Evolutionary conservation across 2,888 invertebrate species (phyloP).

Genomic region (Polyploca ridens): DNA sequence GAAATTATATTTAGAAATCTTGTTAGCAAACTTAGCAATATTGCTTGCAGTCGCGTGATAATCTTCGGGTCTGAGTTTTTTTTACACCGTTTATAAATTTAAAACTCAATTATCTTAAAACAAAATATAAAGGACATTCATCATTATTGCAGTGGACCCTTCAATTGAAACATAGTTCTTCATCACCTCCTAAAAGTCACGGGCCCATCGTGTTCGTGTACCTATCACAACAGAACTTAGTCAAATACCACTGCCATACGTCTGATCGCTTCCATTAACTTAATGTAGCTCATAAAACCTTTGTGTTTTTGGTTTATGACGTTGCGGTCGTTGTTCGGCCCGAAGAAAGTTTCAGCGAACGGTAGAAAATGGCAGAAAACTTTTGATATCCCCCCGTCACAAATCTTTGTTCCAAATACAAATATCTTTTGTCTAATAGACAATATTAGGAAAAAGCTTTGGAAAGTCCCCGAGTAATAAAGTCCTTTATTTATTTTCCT

Average conservation of each 20-base stretch:
- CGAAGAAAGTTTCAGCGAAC: conserved; percentile 44
- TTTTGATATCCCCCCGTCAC: conserved; percentile 55
- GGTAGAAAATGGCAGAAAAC: conserved; percentile 50
- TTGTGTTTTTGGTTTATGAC: conserved; percentile 75
- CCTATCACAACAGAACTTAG: conserved; percentile 49
- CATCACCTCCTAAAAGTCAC: no score
- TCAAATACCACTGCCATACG: conserved; percentile 57
- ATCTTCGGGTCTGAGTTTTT: no score
- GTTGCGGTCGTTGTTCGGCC: conserved; percentile 53
- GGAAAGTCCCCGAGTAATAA: conserved; percentile 41
- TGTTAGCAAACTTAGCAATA: no score
- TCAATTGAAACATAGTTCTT: no score
- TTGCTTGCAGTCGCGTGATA: no score
- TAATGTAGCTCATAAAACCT: conserved; percentile 78
- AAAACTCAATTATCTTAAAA: no score
- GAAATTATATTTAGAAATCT: no score
- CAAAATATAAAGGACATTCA: no score
- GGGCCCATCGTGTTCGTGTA: no score
- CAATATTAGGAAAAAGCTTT: conserved; percentile 44
- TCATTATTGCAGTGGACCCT: no score
- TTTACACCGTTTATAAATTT: no score
- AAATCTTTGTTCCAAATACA: conserved; percentile 54
- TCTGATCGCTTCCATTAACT: conserved; percentile 72
- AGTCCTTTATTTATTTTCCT: conserved; percentile 11
- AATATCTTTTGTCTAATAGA: conserved; percentile 57